Evolutionary conservation across 2,888 invertebrate genomes (phyloP).

Genomic region (Drosophila emarginata): DNA sequence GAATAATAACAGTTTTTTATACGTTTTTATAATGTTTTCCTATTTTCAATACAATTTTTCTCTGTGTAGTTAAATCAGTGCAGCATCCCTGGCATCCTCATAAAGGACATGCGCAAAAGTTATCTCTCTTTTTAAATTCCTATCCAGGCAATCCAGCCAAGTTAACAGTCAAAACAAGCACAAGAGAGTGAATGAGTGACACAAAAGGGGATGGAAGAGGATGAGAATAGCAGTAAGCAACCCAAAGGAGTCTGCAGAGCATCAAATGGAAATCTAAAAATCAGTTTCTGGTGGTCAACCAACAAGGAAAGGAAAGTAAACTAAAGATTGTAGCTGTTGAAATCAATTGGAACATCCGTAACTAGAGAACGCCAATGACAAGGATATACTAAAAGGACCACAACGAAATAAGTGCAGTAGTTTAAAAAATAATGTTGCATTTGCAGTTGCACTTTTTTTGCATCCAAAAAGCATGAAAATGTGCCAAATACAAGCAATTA

Average conservation of each 20-base stretch:
- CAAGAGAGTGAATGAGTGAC: conserved; percentile 4
- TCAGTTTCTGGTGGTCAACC: conserved; percentile 58
- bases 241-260: conserved; percentile 49
- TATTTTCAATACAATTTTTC: too few species aligned
- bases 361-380: neutral
- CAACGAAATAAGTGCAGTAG: conserved; percentile 34
- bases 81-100: conserved; percentile 66
- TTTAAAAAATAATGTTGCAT: conserved; percentile 47
- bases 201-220: conserved; percentile 15
- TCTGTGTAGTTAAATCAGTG: conserved; percentile 9
- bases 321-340: conserved; percentile 40
- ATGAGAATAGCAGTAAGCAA: conserved; percentile 13
- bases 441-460: conserved; percentile 9
- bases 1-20: too few species aligned
- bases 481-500: conserved; percentile 57
- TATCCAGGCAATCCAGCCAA: conserved; percentile 23
- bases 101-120: conserved; percentile 40
- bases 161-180: conserved; percentile 45
- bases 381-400: conserved; percentile 3
- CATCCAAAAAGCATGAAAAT: conserved; percentile 55
- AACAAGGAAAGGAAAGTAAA: conserved; percentile 29
- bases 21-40: too few species aligned
- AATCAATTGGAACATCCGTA: conserved; percentile 17
- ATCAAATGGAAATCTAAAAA: conserved; percentile 28
- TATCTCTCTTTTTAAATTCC: neutral